phyloP scores from a whole-genome alignment of 2,113 vertebrate species.

The Phrynosoma platyrhinos region DNA sequence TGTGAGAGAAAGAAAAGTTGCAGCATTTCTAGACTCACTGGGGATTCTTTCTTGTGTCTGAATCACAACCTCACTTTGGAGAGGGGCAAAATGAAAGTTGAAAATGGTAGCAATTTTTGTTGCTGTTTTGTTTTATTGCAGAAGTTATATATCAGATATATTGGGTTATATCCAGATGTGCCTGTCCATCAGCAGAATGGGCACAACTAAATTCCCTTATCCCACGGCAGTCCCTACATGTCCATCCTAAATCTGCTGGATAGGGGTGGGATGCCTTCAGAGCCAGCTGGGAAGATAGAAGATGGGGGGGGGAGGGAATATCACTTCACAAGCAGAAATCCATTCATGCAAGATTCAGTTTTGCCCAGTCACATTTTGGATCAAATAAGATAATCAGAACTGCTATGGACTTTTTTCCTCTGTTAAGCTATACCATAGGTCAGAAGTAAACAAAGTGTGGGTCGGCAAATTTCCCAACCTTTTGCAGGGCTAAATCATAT shows the following conservation, averaged over 20 bases:
- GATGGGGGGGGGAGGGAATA: too few relatives aligned
- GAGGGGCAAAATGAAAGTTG: background rate
- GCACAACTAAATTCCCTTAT: background rate
- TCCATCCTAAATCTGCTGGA: background rate
- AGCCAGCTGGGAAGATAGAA: background rate
- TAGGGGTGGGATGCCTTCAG: background rate
- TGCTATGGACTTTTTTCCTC: background rate
- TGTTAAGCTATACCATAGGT: background rate
- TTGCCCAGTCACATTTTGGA: too few relatives aligned
- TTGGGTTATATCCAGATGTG: background rate
- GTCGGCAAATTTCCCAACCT: too few relatives aligned
- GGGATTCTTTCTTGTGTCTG: background rate
- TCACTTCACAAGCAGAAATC: background rate
- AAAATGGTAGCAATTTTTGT: background rate
- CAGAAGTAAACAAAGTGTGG: background rate
- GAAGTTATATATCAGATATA: background rate
- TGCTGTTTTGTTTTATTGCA: background rate
- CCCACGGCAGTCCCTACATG: background rate
- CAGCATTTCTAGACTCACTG: slow-evolving; percentile 1
- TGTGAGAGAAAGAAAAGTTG: background rate
- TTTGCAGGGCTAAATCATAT: too few relatives aligned
- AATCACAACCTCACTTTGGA: background rate
- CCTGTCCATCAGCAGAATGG: background rate
- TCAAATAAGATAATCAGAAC: too few relatives aligned
- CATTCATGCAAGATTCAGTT: background rate